phyloP scores from a whole-genome alignment of 2,113 vertebrate genomes.

The Lepidothrix coronata region DNA sequence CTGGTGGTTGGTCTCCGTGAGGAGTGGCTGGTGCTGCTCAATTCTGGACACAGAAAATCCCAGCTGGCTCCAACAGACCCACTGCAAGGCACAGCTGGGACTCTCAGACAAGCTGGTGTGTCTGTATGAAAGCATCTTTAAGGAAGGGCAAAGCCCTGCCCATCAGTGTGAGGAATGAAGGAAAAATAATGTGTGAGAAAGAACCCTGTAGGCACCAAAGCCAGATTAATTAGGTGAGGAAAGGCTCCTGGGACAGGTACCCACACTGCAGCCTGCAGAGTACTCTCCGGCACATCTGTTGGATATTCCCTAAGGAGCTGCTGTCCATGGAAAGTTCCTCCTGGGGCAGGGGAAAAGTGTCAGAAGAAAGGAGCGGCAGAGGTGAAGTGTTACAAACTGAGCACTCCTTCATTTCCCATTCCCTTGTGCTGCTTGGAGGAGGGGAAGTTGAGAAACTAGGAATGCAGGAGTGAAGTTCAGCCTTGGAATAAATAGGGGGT shows the following conservation, averaged over 20 bases:
- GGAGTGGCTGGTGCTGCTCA: background rate
- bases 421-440: background rate
- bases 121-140: background rate
- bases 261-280: background rate
- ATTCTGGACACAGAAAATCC: rapidly evolving
- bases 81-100: background rate
- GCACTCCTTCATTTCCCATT: background rate
- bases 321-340: background rate
- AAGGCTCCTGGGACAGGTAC: background rate
- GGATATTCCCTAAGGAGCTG: background rate
- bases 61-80: background rate
- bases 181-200: background rate
- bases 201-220: background rate
- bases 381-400: no score
- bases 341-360: background rate
- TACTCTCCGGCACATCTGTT: rapidly evolving
- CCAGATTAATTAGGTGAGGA: background rate
- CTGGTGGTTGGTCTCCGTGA: background rate
- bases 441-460: background rate
- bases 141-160: rapidly evolving
- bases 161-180: background rate
- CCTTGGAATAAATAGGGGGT: rapidly evolving
- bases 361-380: background rate
- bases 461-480: background rate
- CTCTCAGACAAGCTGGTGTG: background rate